Base-by-base conservation (phyloP, 2,113 vertebrate genomes). In the Steatornis caripensis region DNA sequence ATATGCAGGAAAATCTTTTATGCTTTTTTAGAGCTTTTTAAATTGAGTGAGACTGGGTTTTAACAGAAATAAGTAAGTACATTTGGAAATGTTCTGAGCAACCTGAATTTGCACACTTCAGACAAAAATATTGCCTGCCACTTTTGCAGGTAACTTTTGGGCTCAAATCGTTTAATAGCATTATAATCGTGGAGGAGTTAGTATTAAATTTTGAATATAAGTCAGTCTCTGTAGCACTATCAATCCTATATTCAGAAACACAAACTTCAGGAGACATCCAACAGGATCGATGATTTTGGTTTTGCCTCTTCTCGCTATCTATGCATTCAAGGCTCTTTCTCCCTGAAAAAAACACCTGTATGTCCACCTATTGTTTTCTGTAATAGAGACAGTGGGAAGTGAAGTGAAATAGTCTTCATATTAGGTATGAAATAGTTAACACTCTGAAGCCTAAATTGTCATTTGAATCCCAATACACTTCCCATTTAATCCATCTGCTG, bases 401-500 rank as follows among this genome's bases (percentile, higher is more conserved):
- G 13, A 65, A 86, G n/a, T 0, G 0, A 22, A 39, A n/a, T 10
- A 0, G 0, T 6, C 58, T 82, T 61, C 64, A n/a, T 15, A 29
- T 41, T 34, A 65, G 58, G 5, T 79, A 81, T 36, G 84, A 97
- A 97, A 91, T 27, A 71, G 93, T 96, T 97, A 97, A 96, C 10
- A 27, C 12, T 93, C 36, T 60, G 64, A 90, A 93, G 76, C 82
- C 78, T 81, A 89, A 57, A 88, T 49, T 5, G 1, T 91, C 2
- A 22, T 86, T 79, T 78, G 87, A 96, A 78, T 97, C 92, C 77
- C 92, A 89, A 49, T 62, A 89, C 57, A 95, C 88, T 20, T 97
- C 69, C 65, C 32, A 82, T 92, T 95, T 95, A 97, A 96, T 96
- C 94, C 92, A 93, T 92, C 94, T 96, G 87, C 87, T 87, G 87